These are phyloP conservation scores for Limanda limanda DNA, from an alignment of 2,113 vertebrate species.

Conservation along the genomic window DNA sequence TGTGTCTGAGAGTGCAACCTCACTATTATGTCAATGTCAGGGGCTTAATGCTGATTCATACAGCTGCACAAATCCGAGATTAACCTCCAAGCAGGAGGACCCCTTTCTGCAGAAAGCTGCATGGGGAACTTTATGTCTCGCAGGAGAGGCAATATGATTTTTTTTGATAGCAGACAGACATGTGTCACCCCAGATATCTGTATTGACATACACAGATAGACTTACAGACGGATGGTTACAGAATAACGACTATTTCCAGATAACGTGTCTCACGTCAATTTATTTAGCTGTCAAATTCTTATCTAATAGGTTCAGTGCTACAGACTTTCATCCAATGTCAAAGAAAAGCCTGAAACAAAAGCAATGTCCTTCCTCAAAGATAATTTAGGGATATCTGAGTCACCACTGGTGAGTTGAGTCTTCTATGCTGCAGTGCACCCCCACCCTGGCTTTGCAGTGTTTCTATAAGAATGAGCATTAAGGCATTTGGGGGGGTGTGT, in stretches of 20 bases:
- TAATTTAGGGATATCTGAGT: conserved; percentile 58
- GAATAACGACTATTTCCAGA: background rate
- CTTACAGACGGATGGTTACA: background rate
- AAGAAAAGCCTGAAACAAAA: conserved; percentile 24
- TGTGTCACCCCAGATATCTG: conserved; percentile 7
- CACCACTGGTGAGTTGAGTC: conserved; percentile 61
- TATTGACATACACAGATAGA: conserved; percentile 11
- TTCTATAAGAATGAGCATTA: conserved; percentile 77
- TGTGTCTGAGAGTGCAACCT: conserved; percentile 75
- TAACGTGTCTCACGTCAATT: background rate
- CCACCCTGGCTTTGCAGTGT: conserved; percentile 68
- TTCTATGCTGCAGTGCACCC: conserved; percentile 73
- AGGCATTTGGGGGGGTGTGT: conserved; percentile 50
- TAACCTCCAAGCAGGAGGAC: conserved; percentile 67
- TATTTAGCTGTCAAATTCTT: background rate
- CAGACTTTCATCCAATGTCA: conserved; percentile 2
- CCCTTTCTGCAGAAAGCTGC: conserved; percentile 49
- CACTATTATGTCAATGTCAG: conserved; percentile 81
- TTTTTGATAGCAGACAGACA: conserved; percentile 34
- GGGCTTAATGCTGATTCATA: conserved; percentile 80
- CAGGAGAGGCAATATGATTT: conserved; percentile 52
- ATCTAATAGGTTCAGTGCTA: background rate
- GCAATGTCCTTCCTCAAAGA: conserved; percentile 35
- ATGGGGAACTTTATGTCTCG: conserved; percentile 43
- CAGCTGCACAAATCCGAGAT: conserved; percentile 78